Evolutionary conservation across 2,113 vertebrate species (phyloP), one percentile per base, ranked within the genome.

Genomic region (Conger conger): DNA sequence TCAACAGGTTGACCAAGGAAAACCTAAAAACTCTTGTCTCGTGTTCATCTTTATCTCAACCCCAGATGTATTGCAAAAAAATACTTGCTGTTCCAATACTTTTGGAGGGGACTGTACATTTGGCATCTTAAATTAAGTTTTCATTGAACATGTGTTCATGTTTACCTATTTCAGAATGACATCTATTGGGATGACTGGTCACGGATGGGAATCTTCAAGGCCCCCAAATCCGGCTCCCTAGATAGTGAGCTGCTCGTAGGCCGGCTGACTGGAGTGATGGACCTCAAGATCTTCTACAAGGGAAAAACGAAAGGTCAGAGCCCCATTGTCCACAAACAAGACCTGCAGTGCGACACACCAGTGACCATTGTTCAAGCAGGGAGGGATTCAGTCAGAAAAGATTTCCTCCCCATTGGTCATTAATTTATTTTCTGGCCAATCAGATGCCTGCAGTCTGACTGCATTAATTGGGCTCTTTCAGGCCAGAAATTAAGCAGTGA

Each of bases 151-250:
- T 33, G 3, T 33, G n/a, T 30, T 3, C n/a, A 33, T 17, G n/a
- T 73, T 1, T 33, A 30, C 13, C n/a, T 73, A 1, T 73, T 92
- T 86, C 88, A 96, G 96, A 96, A 93, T 27, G 95, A 96, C 11
- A 95, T 96, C 91, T 96, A 96, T 91, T 96, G 96, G 96, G 95
- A 96, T 0, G 96, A 96, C 88, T 96, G 96, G 96, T 96, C 95
- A 0, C 93, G 95, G 87, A 93, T 96, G 82, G 96, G 95, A 76
- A 96, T 96, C 85, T 96, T 96, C 89, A 91, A 95, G 90, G 95
- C 96, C 1, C 94, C 94, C 79, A 96, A 96, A 80, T 84, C 1
- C 86, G 95, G 91, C 0, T 95, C 95, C 18, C 93, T 94, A 0
- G 91, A 90, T 42, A 89, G 94, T 89, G 94, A 93, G 78, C 89